A percentile compares a stretch with the other conserved stretches of the same genome.
phyloP scores from a whole-genome alignment of 1,140 invertebrate species.

The Rhysida immarginata region DNA sequence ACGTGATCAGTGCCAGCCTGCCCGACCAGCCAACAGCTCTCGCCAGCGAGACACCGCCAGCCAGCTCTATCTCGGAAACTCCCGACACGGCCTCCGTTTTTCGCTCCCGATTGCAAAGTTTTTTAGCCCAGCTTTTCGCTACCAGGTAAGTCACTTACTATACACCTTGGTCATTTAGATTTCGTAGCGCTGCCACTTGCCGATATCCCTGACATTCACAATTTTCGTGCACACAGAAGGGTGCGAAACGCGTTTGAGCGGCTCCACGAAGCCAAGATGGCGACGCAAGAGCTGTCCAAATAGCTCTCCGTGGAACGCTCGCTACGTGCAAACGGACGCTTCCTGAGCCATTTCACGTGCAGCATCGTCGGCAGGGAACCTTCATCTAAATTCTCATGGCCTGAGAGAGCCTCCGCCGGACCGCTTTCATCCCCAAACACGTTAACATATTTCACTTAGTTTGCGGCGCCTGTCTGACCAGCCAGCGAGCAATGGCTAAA shows the following conservation, averaged over 20 bases:
- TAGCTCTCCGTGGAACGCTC: not conserved
- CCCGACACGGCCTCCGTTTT: not conserved
- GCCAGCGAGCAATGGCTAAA: not conserved
- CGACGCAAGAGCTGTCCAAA: not conserved
- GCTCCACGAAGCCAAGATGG: not conserved
- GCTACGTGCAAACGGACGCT: not conserved
- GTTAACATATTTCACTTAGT: not conserved
- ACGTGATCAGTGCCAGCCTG: not conserved
- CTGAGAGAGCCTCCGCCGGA: not conserved
- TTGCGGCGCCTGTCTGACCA: not conserved
- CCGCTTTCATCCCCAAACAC: not conserved
- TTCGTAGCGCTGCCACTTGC: not conserved
- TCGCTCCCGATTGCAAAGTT: not conserved
- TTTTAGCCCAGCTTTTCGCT: not conserved
- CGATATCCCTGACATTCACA: no score
- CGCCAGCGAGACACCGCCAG: not conserved
- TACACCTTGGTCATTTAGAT: not conserved
- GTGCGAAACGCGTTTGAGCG: not conserved
- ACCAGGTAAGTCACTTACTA: not conserved
- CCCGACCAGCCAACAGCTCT: not conserved
- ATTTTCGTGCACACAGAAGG: no score
- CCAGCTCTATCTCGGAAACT: not conserved
- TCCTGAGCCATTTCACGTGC: not conserved
- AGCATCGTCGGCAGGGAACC: not conserved
- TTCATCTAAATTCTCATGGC: not conserved